Percentiles rank a stretch among this genome's conserved stretches.
phyloP scores from a whole-genome alignment of 2,888 invertebrate species.

The Athetis lepigone region DNA sequence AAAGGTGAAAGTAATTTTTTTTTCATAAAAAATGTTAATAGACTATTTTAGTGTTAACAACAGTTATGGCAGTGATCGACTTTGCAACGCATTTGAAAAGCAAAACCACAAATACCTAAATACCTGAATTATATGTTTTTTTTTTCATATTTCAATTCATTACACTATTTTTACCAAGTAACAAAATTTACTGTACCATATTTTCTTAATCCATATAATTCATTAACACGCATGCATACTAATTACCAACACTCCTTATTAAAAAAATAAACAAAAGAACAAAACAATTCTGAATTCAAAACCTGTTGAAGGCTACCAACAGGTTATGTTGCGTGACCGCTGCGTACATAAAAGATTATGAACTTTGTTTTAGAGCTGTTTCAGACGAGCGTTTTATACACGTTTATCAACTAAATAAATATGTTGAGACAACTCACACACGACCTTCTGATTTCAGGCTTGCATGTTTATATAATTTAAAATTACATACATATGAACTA shows the following conservation, averaged over 20 bases:
- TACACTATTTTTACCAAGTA: neutral
- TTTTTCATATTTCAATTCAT: neutral
- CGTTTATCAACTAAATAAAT: too few species aligned
- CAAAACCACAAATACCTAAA: too few species aligned
- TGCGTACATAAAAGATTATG: slow-evolving; percentile 43
- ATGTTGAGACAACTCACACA: too few species aligned
- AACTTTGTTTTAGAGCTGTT: slow-evolving; percentile 41
- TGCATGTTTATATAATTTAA: too few species aligned
- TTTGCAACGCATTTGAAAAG: neutral
- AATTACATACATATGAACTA: too few species aligned
- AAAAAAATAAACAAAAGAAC: slow-evolving; percentile 23
- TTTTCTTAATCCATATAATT: neutral
- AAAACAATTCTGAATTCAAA: slow-evolving; percentile 26
- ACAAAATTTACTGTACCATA: neutral
- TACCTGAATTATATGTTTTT: too few species aligned
- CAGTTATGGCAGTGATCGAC: too few species aligned
- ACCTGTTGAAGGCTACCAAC: slow-evolving; percentile 49
- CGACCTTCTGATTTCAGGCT: too few species aligned
- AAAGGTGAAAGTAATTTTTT: too few species aligned
- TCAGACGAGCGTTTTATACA: too few species aligned
- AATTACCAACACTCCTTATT: slow-evolving; percentile 12
- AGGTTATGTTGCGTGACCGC: slow-evolving; percentile 56
- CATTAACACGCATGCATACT: slow-evolving; percentile 27
- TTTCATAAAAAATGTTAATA: too few species aligned
- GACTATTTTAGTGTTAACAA: too few species aligned